Conservation (phyloP, 2,113 vertebrate genomes). For the Symphodus melops region DNA sequence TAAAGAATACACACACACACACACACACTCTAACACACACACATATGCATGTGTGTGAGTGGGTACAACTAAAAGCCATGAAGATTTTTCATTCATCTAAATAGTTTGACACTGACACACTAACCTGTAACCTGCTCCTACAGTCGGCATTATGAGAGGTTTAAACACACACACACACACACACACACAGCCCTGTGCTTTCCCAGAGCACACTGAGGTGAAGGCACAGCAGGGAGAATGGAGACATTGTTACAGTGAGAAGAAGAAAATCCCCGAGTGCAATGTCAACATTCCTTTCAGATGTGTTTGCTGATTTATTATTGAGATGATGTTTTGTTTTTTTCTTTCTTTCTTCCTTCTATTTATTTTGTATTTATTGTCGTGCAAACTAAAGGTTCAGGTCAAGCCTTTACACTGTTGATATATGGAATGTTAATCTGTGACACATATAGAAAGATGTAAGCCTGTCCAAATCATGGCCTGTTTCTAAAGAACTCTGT, state of each 20-base stretch:
- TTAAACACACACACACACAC: neutral
- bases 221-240: neutral
- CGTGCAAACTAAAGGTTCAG: constrained; percentile 16
- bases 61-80: constrained; percentile 46
- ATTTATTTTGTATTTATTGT: constrained; percentile 52
- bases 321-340: neutral
- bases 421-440: neutral
- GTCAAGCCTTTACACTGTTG: neutral
- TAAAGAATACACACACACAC: constrained; percentile 71
- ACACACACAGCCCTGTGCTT: constrained; percentile 2
- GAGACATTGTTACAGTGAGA: constrained; percentile 17
- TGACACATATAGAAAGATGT: neutral
- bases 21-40: neutral
- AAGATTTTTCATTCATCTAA: constrained; percentile 13
- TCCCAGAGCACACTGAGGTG: neutral
- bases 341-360: no score
- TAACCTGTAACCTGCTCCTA: constrained; percentile 11
- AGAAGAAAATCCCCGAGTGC: neutral
- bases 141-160: constrained; percentile 4
- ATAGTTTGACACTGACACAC: constrained; percentile 19
- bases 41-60: constrained; percentile 32
- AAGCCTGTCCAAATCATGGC: neutral
- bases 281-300: constrained; percentile 28
- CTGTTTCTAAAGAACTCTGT: neutral
- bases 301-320: neutral